Conservation (phyloP, 2,113 vertebrate species). For the Balaenoptera acutorostrata region DNA sequence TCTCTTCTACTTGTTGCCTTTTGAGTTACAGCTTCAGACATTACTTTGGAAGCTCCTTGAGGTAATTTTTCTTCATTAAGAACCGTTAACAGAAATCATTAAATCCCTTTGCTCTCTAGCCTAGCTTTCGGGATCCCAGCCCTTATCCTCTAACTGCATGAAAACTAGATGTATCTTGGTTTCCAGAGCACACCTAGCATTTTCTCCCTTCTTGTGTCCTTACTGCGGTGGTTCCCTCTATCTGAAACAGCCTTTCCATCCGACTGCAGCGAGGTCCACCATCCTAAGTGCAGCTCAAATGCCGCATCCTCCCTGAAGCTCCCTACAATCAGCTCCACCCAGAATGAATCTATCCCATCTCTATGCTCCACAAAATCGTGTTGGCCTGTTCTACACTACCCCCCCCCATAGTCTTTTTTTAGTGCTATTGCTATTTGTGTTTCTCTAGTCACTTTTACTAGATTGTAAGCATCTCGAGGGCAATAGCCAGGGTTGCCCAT, state of each 20-base stretch:
- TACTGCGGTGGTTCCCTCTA: neutral
- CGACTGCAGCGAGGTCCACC: neutral
- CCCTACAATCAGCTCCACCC: neutral
- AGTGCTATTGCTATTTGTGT: neutral
- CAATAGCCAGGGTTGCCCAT: neutral
- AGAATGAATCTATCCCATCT: neutral
- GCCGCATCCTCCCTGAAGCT: neutral
- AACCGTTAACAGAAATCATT: neutral
- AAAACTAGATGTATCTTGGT: neutral
- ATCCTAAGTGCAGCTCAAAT: neutral
- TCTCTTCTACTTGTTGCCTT: neutral
- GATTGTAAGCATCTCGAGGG: neutral
- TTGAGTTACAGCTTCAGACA: neutral
- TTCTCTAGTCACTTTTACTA: neutral
- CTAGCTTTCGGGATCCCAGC: neutral
- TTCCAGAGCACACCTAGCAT: neutral
- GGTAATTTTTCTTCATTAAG: neutral
- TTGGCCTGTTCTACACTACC: neutral
- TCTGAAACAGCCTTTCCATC: neutral
- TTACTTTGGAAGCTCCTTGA: neutral
- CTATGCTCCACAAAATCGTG: neutral
- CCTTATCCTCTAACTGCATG: neutral
- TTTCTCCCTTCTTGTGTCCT: neutral
- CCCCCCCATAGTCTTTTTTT: neutral
- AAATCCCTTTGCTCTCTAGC: neutral